A percentile compares a stretch with the other conserved stretches of the same genome.
phyloP scores from a whole-genome alignment of 1,140 invertebrate genomes.

The Drosophila parvula region DNA sequence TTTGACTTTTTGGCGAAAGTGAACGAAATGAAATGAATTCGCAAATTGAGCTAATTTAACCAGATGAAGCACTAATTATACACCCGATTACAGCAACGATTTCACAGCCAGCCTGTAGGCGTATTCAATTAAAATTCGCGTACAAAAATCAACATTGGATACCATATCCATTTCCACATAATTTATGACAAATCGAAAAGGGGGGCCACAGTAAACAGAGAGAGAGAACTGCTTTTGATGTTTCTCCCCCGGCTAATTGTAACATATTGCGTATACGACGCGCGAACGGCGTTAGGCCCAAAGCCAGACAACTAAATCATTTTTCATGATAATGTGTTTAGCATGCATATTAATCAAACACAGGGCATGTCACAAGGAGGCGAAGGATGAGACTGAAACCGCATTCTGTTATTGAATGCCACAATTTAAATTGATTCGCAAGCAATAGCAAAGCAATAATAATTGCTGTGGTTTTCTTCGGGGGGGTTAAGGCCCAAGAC shows the following conservation, averaged over 20 bases:
- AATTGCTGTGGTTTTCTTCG: conserved; percentile 68
- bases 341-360: conserved; percentile 74
- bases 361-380: background rate
- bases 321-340: conserved; percentile 72
- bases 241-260: conserved; percentile 17
- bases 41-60: conserved; percentile 41
- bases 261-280: conserved; percentile 66
- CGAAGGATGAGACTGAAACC: background rate
- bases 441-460: conserved; percentile 70
- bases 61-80: conserved; percentile 35
- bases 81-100: background rate
- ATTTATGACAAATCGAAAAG: conserved; percentile 58
- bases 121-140: conserved; percentile 31
- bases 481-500: background rate
- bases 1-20: conserved; percentile 24
- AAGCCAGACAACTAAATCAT: conserved; percentile 49
- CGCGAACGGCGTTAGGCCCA: conserved; percentile 27
- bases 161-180: conserved; percentile 24
- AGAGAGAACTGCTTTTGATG: conserved; percentile 57
- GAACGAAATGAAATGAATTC: conserved; percentile 34
- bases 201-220: conserved; percentile 3
- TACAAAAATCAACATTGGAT: conserved; percentile 65
- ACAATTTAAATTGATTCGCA: conserved; percentile 73
- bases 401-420: conserved; percentile 68
- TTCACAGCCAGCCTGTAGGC: background rate